Conservation (phyloP, 2,113 vertebrate genomes). For the Crotophaga sulcirostris region DNA sequence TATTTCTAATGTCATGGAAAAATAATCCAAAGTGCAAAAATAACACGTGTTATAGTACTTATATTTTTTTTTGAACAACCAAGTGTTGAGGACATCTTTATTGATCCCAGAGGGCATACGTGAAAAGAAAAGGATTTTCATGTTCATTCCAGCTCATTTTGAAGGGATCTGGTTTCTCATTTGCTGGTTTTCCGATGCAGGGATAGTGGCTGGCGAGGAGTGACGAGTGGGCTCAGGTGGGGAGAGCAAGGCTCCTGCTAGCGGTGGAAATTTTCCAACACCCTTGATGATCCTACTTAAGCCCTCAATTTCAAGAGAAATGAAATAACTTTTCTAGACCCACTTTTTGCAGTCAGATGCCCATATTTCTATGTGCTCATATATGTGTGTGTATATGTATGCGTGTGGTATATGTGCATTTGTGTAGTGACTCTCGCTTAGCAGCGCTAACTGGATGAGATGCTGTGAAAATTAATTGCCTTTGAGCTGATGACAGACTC, state of each 20-base stretch:
- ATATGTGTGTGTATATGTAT: slow-evolving; percentile 29
- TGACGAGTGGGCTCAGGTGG: background rate
- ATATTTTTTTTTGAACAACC: background rate
- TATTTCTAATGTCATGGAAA: background rate
- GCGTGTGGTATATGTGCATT: background rate
- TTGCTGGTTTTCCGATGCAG: background rate
- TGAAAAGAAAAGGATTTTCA: slow-evolving; percentile 54
- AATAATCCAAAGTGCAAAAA: background rate
- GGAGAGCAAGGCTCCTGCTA: slow-evolving; percentile 40
- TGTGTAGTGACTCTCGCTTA: background rate
- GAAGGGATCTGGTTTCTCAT: slow-evolving; percentile 61
- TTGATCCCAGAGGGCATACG: slow-evolving; percentile 32
- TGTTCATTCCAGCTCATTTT: slow-evolving; percentile 61
- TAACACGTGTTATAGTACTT: background rate
- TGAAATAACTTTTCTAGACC: background rate
- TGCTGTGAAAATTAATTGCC: slow-evolving; percentile 23
- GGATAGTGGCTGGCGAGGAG: background rate
- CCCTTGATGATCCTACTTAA: slow-evolving; percentile 37
- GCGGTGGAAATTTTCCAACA: slow-evolving; percentile 9
- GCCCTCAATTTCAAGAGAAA: slow-evolving; percentile 50
- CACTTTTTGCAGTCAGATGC: background rate
- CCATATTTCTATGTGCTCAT: background rate
- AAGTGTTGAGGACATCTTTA: slow-evolving; percentile 25
- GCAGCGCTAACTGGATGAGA: background rate
- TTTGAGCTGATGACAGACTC: slow-evolving; percentile 14